Conservation (phyloP, 2,888 invertebrate species). For the Dryomyza anilis region DNA sequence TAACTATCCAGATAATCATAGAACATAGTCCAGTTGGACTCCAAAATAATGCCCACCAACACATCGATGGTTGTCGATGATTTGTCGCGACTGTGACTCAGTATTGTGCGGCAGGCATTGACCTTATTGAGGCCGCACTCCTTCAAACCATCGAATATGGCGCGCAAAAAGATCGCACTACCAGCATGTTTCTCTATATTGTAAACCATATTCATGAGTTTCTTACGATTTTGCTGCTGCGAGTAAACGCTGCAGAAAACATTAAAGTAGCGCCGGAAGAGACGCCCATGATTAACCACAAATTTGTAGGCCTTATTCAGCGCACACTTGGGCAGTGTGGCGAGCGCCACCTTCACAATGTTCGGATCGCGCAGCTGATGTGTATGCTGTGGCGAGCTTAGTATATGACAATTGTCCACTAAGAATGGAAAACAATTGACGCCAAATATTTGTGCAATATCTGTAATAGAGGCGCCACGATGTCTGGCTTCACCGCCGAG, state of each 20-base stretch:
- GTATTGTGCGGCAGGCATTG: conserved; percentile 38
- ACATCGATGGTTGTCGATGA: conserved; percentile 34
- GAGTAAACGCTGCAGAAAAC: conserved; percentile 39
- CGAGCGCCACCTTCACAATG: conserved; percentile 22
- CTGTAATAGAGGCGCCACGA: not conserved
- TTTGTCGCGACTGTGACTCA: conserved; percentile 31
- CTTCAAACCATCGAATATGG: conserved; percentile 32
- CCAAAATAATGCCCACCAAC: conserved; percentile 41
- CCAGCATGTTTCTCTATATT: conserved; percentile 41
- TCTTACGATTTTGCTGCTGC: conserved; percentile 36
- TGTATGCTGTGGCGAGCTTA: conserved; percentile 20
- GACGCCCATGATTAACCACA: conserved; percentile 32
- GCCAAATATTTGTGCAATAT: conserved; percentile 34
- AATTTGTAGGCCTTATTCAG: conserved; percentile 31
- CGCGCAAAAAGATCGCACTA: conserved; percentile 30
- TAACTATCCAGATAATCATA: conserved; percentile 37
- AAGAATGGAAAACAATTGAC: conserved; percentile 35
- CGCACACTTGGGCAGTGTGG: conserved; percentile 19
- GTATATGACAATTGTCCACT: conserved; percentile 29
- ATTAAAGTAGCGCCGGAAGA: conserved; percentile 33
- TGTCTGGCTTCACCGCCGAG: conserved; percentile 13
- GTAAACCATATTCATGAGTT: conserved; percentile 38
- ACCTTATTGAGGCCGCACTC: conserved; percentile 36
- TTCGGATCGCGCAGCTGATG: conserved; percentile 32
- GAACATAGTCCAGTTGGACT: conserved; percentile 42